Percentiles rank a stretch among this genome's conserved stretches.
Conservation (phyloP, 2,888 invertebrate species). For the Orchesella flavescens region DNA sequence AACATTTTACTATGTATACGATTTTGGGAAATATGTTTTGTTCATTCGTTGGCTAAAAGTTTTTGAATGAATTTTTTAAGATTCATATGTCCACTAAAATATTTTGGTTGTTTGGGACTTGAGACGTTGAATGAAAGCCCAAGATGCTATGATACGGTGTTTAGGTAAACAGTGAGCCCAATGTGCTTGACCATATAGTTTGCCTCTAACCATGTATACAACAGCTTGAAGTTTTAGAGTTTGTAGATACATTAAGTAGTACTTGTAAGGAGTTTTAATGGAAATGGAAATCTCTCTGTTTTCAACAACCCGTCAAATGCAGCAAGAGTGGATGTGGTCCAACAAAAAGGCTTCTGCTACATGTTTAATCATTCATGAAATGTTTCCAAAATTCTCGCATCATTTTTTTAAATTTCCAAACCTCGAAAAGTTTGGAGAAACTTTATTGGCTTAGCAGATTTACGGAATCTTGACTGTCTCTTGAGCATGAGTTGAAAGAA, state of each 20-base stretch:
- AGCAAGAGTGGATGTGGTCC: not conserved
- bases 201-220: not conserved
- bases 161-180: not conserved
- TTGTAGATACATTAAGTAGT: not conserved
- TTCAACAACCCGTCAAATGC: conserved; percentile 32
- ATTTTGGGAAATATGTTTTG: no score
- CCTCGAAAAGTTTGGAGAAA: no score
- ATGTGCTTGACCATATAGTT: conserved; percentile 16
- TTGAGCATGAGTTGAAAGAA: no score
- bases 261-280: not conserved
- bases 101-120: no score
- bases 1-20: not conserved
- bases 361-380: conserved; percentile 17
- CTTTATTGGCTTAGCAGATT: no score
- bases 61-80: no score
- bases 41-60: no score
- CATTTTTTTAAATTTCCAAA: not conserved
- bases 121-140: no score
- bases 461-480: no score
- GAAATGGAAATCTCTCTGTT: conserved; percentile 17
- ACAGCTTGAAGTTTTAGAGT: conserved; percentile 6
- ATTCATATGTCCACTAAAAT: no score
- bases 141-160: no score
- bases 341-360: not conserved
- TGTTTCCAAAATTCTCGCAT: not conserved